These are phyloP conservation scores for Oopsacas minuta DNA, from an alignment of 37 sponge, comb jelly and placozoan species.

Conservation along the genomic window DNA sequence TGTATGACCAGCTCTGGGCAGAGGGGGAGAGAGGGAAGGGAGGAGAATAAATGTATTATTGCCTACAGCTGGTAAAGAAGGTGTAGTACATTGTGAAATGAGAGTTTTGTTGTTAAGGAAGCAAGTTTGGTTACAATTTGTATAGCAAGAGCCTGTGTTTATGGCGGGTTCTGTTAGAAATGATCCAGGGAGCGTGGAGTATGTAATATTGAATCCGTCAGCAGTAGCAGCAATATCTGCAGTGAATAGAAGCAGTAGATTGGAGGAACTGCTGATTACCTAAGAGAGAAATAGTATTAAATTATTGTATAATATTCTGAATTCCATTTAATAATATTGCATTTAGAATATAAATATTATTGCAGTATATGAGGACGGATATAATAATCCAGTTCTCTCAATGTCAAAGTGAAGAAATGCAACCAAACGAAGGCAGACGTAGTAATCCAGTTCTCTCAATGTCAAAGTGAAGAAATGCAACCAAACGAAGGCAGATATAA, in stretches of 20 bases:
- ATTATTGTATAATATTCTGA: too few species aligned
- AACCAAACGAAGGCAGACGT: neutral
- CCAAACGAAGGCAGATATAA: neutral
- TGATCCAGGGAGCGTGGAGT: neutral
- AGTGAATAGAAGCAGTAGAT: neutral
- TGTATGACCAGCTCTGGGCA: neutral
- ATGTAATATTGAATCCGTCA: neutral
- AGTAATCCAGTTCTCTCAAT: neutral
- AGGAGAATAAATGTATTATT: neutral
- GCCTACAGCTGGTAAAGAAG: neutral
- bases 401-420: neutral
- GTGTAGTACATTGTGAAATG: neutral
- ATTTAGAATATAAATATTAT: neutral
- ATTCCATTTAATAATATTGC: too few species aligned
- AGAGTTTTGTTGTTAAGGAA: neutral
- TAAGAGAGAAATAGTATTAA: neutral
- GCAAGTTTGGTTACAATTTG: neutral
- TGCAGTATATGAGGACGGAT: neutral
- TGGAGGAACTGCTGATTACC: constrained; percentile 3
- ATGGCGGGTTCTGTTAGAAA: neutral
- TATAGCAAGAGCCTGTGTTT: neutral
- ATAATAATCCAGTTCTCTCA: neutral
- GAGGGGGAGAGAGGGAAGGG: neutral
- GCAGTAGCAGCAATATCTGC: neutral
- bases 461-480: neutral